These are phyloP conservation scores for Rhea pennata DNA, from an alignment of 2,113 vertebrate genomes.

Conservation along the genomic window DNA sequence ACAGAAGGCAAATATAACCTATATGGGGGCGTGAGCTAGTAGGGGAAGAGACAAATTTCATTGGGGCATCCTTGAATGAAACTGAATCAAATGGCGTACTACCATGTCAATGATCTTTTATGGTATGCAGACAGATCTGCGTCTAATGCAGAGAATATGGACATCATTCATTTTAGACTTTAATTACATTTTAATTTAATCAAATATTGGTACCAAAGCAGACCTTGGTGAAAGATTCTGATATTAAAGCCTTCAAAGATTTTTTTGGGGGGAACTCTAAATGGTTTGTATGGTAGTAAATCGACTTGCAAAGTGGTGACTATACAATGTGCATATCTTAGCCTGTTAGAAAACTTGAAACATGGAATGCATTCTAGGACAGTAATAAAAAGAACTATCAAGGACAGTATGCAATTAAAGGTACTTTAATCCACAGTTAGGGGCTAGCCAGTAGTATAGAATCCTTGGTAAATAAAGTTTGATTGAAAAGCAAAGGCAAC, in stretches of 20 bases:
- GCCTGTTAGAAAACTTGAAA: constrained; percentile 1
- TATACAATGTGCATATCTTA: background rate
- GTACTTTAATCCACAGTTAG: background rate
- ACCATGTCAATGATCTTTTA: constrained; percentile 23
- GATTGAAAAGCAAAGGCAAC: background rate
- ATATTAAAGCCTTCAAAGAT: constrained; percentile 48
- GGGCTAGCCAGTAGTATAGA: background rate
- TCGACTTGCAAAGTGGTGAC: constrained; percentile 18
- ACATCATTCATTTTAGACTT: constrained; percentile 59
- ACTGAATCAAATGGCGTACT: constrained; percentile 36
- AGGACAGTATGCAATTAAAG: background rate
- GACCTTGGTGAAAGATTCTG: constrained; percentile 56
- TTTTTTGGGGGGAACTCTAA: constrained; percentile 15
- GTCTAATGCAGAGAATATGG: constrained; percentile 37
- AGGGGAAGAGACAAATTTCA: background rate
- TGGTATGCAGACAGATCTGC: constrained; percentile 52
- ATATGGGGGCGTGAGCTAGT: background rate
- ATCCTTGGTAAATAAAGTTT: background rate
- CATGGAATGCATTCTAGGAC: background rate
- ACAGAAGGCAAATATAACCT: background rate
- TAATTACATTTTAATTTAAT: constrained; percentile 74
- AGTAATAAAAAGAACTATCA: background rate
- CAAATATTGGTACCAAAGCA: constrained; percentile 55
- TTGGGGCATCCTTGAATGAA: background rate
- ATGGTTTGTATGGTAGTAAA: constrained; percentile 50